Evolutionary conservation across 2,888 invertebrate genomes (phyloP), one percentile per base, ranked within the genome.

Genomic region (Heliothis peltigera): DNA sequence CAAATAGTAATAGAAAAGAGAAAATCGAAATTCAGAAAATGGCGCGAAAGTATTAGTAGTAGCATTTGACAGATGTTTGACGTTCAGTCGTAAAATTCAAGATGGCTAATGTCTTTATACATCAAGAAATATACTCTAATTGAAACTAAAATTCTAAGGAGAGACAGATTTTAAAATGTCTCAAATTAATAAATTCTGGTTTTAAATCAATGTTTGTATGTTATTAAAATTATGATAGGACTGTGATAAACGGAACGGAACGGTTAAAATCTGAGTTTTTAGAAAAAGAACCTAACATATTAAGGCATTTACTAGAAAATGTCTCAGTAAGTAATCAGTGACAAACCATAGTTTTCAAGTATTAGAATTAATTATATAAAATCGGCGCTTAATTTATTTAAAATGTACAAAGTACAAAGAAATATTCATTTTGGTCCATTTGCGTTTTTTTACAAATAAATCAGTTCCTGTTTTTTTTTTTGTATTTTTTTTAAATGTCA

Each of bases 231-330:
- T 32, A 32, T 32, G 10, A 39, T 55, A 21, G 56, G 53, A 65
- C 48, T 17, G 32, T 32, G 32, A 32, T 32, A 32, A 32, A 32
- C n/a, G n/a, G n/a, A n/a, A n/a, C n/a, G n/a, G n/a, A n/a, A n/a
- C n/a, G n/a, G n/a, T n/a, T n/a, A n/a, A n/a, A n/a, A n/a, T n/a
- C n/a, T 18, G 17, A n/a, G 46, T 52, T 28, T 70, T 35, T n/a
- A n/a, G n/a, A n/a, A 21, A 25, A 55, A 53, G 15, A 46, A 21
- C 52, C 22, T 55, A 49, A 46, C 25, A 53, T 46, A 64, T 59
- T n/a, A n/a, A n/a, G 67, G 62, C 71, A 76, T 75, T 76, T 78
- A 70, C 52, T 66, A 53, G 54, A 51, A 53, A n/a, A 18, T 19
- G 48, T 70, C 61, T 58, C 51, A 12, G 15, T 21, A 43, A 18